Base-by-base conservation (phyloP, 2,113 vertebrate genomes). In the Lipophrys pholis region DNA sequence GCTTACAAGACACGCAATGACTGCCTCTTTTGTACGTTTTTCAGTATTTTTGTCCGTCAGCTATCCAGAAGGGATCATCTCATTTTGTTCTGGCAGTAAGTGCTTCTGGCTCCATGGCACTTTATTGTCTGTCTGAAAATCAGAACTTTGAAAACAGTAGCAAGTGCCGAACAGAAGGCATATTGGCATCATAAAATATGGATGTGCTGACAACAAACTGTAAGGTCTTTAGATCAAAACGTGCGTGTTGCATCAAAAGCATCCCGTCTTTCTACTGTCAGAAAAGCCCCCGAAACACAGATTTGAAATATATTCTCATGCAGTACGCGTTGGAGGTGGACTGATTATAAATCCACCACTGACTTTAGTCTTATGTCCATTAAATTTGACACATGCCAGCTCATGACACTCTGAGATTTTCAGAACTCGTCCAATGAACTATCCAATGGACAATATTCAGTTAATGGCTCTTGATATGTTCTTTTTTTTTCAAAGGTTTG, bases 151-250 rank as follows among this genome's bases (percentile, higher is more conserved):
- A 30, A 62, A 74, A 73, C 52, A 54, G 60, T 57, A 68, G 66
- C 39, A 0, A 68, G 53, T 73, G 57, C 59, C 66, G 78, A 85
- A 76, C 57, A 41, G 56, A 85, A 66, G 51, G 43, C 65, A 51
- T 73, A 62, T 67, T 49, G 35, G 63, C 42, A 39, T 63, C 36
- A 77, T 83, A 11, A 83, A 87, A 79, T 85, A 81, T 71, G 81
- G 69, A 85, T 78, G 50, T 40, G 57, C 68, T 79, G 77, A 80
- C 77, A 83, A 71, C 56, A 51, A 83, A 54, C 14, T 43, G 16
- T 53, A 62, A 62, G 51, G 14, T 76, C 56, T 45, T 71, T 8
- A 65, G 73, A 84, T 78, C 46, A 76, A 73, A 81, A 57, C 43
- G 42, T 59, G 72, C 54, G 43, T 56, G 41, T 66, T 67, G 42